Conservation (phyloP, 1,140 invertebrate species). For the Megalonaias nervosa region DNA sequence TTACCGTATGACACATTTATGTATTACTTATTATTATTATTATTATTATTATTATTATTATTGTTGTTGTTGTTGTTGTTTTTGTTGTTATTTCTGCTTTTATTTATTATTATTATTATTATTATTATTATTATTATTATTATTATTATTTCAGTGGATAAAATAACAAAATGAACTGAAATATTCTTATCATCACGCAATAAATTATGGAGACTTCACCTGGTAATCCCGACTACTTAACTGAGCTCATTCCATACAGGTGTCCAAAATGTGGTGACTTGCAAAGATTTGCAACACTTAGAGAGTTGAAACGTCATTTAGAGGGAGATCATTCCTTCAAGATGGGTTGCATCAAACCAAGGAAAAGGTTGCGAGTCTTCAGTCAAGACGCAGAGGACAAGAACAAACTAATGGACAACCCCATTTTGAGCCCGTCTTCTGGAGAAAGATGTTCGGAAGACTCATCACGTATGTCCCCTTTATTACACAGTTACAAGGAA, state of each 20-base stretch:
- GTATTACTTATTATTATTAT: too few species aligned
- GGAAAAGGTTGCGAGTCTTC: slow-evolving; percentile 25
- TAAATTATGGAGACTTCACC: too few species aligned
- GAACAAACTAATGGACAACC: too few species aligned
- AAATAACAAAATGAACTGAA: too few species aligned
- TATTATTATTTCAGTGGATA: too few species aligned
- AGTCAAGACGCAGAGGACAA: slow-evolving; percentile 4
- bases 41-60: too few species aligned
- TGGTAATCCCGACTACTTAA: slow-evolving; percentile 24
- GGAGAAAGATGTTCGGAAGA: background rate
- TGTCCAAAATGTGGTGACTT: slow-evolving; percentile 62
- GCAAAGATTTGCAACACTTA: slow-evolving; percentile 48
- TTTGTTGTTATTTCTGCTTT: too few species aligned
- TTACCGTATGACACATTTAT: too few species aligned
- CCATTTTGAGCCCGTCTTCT: background rate
- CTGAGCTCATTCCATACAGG: slow-evolving; percentile 56
- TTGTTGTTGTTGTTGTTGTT: too few species aligned
- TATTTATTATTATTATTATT: too few species aligned
- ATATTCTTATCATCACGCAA: too few species aligned
- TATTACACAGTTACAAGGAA: slow-evolving; percentile 46
- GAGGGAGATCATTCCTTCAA: slow-evolving; percentile 57
- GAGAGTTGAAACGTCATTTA: slow-evolving; percentile 54
- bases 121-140: too few species aligned
- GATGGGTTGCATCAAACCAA: slow-evolving; percentile 41
- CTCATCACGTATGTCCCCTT: slow-evolving; percentile 36